Conservation (phyloP, 2,797 vertebrate species). For the Propithecus perrieri region DNA sequence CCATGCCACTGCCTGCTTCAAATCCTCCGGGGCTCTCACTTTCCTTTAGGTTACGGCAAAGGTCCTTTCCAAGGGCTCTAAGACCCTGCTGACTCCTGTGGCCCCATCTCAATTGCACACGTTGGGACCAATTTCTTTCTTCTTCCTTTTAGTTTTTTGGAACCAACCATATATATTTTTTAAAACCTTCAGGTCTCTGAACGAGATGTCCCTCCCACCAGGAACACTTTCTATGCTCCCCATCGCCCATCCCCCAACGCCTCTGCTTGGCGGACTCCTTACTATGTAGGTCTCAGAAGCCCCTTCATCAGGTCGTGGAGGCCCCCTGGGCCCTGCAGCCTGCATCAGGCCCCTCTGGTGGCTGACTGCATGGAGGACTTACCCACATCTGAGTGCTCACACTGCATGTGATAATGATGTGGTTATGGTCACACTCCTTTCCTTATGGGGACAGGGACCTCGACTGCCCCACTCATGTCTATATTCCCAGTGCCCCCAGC, state of each 20-base stretch:
- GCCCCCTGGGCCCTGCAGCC: not conserved
- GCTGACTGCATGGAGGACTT: not conserved
- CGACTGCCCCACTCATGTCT: not conserved
- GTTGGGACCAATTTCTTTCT: not conserved
- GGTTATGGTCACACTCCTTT: not conserved
- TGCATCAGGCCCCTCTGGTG: rapidly evolving
- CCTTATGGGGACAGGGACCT: not conserved
- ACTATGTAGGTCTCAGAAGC: not conserved
- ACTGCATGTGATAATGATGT: not conserved
- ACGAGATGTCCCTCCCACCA: not conserved
- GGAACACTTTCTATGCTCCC: not conserved
- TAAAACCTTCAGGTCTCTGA: not conserved
- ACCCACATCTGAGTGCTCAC: too few relatives aligned
- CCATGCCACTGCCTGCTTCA: not conserved
- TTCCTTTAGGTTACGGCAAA: not conserved
- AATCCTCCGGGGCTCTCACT: not conserved
- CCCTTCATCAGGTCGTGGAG: not conserved
- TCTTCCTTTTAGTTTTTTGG: not conserved
- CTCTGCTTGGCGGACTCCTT: not conserved
- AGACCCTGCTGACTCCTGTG: not conserved
- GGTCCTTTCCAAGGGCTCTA: not conserved
- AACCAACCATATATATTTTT: not conserved
- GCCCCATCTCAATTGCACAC: not conserved
- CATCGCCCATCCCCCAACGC: too few relatives aligned
- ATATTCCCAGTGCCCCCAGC: not conserved